Percentiles rank a stretch among this genome's conserved stretches.
These are phyloP conservation scores for Syritta pipiens DNA, from an alignment of 2,888 invertebrate genomes.

Conservation along the genomic window DNA sequence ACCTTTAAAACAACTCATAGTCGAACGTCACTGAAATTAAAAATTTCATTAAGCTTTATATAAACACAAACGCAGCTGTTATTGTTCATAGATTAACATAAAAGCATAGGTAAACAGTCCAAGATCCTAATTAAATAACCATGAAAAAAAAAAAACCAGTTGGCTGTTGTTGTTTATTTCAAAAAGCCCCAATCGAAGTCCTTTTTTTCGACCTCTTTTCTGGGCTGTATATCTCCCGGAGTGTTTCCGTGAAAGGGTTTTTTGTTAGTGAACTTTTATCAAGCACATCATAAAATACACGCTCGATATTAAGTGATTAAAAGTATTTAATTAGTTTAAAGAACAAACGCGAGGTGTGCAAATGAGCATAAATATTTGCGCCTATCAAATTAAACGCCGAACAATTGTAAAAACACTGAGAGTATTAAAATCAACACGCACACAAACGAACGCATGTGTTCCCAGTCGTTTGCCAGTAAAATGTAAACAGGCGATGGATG, in stretches of 20 bases:
- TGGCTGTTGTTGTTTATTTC: too few species aligned
- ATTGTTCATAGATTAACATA: too few species aligned
- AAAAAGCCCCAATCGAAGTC: too few species aligned
- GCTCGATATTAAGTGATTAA: slow-evolving; percentile 25
- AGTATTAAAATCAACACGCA: slow-evolving; percentile 13
- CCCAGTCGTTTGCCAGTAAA: slow-evolving; percentile 3
- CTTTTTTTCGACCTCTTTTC: too few species aligned
- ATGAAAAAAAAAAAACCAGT: background rate
- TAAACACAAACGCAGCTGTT: too few species aligned
- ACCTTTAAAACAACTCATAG: too few species aligned
- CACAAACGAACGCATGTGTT: too few species aligned
- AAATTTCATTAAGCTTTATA: too few species aligned
- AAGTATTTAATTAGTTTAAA: slow-evolving; percentile 32
- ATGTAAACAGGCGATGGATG: background rate
- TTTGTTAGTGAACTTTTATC: background rate
- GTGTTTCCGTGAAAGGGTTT: too few species aligned
- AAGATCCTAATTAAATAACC: slow-evolving; percentile 2
- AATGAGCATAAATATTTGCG: slow-evolving; percentile 5
- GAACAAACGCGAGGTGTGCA: background rate
- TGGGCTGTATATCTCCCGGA: too few species aligned
- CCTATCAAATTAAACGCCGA: slow-evolving; percentile 12
- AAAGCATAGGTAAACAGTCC: too few species aligned
- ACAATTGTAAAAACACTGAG: slow-evolving; percentile 11
- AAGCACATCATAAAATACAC: background rate
- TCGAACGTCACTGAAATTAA: too few species aligned